A percentile compares a stretch with the other conserved stretches of the same genome.
Evolutionary conservation across 2,888 invertebrate species (phyloP).

Genomic region (Geophilus truncorum): DNA sequence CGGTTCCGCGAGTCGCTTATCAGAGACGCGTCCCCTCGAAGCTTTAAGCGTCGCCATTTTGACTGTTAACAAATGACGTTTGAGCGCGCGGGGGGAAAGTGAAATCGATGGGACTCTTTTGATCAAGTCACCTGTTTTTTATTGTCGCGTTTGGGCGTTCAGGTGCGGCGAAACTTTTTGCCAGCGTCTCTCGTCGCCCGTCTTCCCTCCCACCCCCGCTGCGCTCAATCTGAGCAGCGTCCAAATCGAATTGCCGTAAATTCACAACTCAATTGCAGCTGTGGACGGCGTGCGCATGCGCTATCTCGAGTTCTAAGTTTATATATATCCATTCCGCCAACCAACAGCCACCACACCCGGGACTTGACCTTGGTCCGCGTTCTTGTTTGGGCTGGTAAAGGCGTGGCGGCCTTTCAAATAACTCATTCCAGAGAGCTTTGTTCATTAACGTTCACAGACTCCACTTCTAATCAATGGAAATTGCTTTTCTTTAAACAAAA

Average conservation of each 20-base stretch:
- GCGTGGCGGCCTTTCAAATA: not conserved
- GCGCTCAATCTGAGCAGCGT: constrained; percentile 29
- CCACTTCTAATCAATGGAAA: not conserved
- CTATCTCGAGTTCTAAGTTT: not conserved
- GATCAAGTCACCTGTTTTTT: not conserved
- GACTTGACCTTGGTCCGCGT: not conserved
- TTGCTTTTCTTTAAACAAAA: not conserved
- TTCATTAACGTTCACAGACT: not conserved
- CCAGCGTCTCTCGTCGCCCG: not conserved
- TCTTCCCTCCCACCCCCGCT: not conserved
- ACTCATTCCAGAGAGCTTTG: not conserved
- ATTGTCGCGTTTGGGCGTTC: not conserved
- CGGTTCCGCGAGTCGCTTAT: not conserved
- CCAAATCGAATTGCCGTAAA: constrained; percentile 32
- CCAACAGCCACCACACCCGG: not conserved
- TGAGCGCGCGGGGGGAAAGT: not conserved
- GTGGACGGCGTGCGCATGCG: constrained; percentile 28
- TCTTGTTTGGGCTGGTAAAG: not conserved
- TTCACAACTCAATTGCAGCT: constrained; percentile 31
- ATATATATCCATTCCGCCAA: not conserved
- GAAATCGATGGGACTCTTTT: not conserved
- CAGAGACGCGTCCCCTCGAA: not conserved
- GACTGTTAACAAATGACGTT: not conserved
- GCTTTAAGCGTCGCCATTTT: not conserved
- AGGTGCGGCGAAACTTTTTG: not conserved